Evolutionary conservation across 2,888 invertebrate species (phyloP), one percentile per base, ranked within the genome.

Genomic region (Hypomecis punctinalis): DNA sequence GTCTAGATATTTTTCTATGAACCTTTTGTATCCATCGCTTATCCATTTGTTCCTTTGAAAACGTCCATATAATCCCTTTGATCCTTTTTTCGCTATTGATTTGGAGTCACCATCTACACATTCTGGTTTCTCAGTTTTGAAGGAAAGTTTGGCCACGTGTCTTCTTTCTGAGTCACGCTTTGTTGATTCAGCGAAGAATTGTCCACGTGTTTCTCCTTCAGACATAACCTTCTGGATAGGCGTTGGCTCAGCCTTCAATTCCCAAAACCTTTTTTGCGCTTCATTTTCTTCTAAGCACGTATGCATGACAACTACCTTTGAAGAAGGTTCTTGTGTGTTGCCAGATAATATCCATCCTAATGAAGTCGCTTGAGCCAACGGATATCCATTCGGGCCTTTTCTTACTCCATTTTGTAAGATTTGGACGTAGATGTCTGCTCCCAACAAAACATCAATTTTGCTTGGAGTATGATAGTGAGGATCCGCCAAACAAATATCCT

Each of bases 1-100:
- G 6, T 52, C 35, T 35, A 66, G 42, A 53, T 79, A 76, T 43
- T 79, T 76, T n/a, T 71, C 33, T 8, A 74, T 68, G 0, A 74
- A 70, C 6, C 66, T 67, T 0, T 13, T 51, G 43, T 76, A 75
- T 40, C 69, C 60, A 7, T 53, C 10, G 13, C 68, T 68, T 8
- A 74, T 43, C 7, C 61, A 46, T 46, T 59, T 54, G 0, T 36
- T 13, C 61, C 48, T 68, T 10, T 52, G 8, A 9, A 76, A 69
- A 46, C 53, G 65, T 55, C 43, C 66, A 64, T 76, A 71, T 59
- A 72, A 48, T 23, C 11, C 13, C 7, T 23, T 47, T 5, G 23
- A 47, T 23, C 23, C 23, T 23, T 23, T 47, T 6, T 47, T 23
- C 5, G 47, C 47, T 23, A 47, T 47, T 23, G 7, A 6, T 10